Base-by-base conservation (phyloP, 2,113 vertebrate species). In the Cebidichthys violaceus region DNA sequence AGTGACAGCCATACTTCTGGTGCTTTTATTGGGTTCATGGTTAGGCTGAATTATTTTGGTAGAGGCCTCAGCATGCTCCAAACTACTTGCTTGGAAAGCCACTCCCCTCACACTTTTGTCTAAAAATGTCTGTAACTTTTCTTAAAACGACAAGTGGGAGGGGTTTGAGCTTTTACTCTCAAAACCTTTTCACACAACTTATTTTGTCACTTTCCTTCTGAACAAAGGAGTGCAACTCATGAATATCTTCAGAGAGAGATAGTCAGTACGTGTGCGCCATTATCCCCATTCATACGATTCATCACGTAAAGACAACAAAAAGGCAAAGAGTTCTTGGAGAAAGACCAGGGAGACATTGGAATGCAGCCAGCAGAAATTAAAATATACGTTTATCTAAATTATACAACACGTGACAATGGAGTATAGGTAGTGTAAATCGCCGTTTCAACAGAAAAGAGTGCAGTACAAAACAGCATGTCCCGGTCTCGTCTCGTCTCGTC, bases 401-500 rank as follows among this genome's bases (percentile, higher is more conserved):
- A 4, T 33, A 4, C 13, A 17, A 4, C 22, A 33, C 31, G 10
- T 45, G 14, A 24, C 31, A 15, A 27, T 50, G 17, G 18, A 35
- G 33, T 33, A 20, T 18, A 43, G 6, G 4, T 57, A 5, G 41
- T 61, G 6, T 29, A 54, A 71, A 77, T 70, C 37, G n/a, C 39
- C 1, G 4, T 75, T 72, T 62, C 24, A 70, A 67, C 45, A 78
- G 50, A 54, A 55, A 57, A n/a, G 13, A 52, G 39, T 67, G 37
- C 37, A 43, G 31, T n/a, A 47, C 15, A 47, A 70, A 71, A 57
- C 71, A 45, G 61, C 29, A 18, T 22, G 35, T 76, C 79, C 66
- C 67, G 33, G 61, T 41, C 72, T 82, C 52, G 1, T 62, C 73
- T 73, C 27, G 22, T 82, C 79, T 84, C n/a, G 61, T 41, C 72